A percentile compares a stretch with the other conserved stretches of the same genome.
Evolutionary conservation across 2,888 invertebrate species (phyloP).

Genomic region (Dynastes maya): DNA sequence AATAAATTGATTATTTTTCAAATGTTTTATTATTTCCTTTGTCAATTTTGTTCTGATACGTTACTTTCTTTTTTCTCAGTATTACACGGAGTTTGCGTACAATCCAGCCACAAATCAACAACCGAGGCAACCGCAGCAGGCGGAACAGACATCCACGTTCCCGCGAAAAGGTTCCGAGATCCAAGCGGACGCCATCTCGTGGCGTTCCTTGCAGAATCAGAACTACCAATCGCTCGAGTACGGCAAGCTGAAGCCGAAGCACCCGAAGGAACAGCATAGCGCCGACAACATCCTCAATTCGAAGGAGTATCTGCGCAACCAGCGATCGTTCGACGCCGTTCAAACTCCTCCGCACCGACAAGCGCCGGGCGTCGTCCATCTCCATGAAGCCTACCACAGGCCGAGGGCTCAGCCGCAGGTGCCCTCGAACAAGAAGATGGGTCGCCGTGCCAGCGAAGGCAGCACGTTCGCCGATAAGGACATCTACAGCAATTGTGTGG

Average conservation of each 20-base stretch:
- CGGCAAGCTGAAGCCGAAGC: conserved; percentile 67
- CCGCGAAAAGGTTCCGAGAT: conserved; percentile 57
- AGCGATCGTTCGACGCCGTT: conserved; percentile 57
- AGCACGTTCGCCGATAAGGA: conserved; percentile 66
- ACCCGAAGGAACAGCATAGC: conserved; percentile 63
- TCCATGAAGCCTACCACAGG: conserved; percentile 63
- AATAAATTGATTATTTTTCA: too few species aligned
- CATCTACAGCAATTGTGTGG: conserved; percentile 55
- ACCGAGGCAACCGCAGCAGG: conserved; percentile 69
- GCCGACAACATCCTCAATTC: conserved; percentile 58
- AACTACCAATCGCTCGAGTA: conserved; percentile 67
- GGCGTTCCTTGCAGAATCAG: conserved; percentile 69
- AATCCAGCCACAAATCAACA: conserved; percentile 90
- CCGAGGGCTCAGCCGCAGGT: conserved; percentile 69
- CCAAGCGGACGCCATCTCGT: conserved; percentile 71
- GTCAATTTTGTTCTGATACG: background rate
- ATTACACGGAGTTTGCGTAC: conserved; percentile 92
- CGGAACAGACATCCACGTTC: conserved; percentile 50
- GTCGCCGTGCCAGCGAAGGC: conserved; percentile 73
- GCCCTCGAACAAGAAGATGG: conserved; percentile 68
- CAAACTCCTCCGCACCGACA: conserved; percentile 39
- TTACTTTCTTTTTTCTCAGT: conserved; percentile 73
- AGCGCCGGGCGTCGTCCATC: conserved; percentile 49
- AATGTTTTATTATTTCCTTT: too few species aligned
- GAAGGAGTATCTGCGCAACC: conserved; percentile 58